Conservation (phyloP, 2,113 vertebrate species). For the Hypomesus transpacificus region DNA sequence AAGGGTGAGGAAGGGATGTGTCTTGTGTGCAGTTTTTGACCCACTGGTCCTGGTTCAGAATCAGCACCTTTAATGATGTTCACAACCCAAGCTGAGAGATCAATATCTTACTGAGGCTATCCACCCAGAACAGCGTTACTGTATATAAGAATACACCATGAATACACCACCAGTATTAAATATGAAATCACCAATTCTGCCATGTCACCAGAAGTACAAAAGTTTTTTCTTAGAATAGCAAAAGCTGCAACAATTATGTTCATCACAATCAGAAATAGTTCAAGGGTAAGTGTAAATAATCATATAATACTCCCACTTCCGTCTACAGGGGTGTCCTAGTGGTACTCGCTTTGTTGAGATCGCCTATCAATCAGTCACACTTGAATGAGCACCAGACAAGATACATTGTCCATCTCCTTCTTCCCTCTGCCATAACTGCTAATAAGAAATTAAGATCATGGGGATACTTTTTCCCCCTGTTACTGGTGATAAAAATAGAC, state of each 20-base stretch:
- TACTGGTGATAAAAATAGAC: slow-evolving; percentile 12
- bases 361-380: not conserved
- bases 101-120: too few species aligned
- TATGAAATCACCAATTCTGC: too few species aligned
- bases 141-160: too few species aligned
- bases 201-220: too few species aligned
- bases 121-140: too few species aligned
- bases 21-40: too few species aligned
- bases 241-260: not conserved
- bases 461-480: slow-evolving; percentile 7
- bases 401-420: not conserved
- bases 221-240: too few species aligned
- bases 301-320: slow-evolving; percentile 19
- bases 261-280: slow-evolving; percentile 12
- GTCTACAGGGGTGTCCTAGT: not conserved
- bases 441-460: slow-evolving; percentile 22
- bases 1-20: too few species aligned
- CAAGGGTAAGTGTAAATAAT: not conserved
- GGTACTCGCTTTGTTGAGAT: slow-evolving; percentile 11
- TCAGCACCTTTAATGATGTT: too few species aligned
- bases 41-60: too few species aligned
- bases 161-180: too few species aligned
- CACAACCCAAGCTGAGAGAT: too few species aligned
- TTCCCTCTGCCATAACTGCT: slow-evolving; percentile 1
- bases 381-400: slow-evolving; percentile 8